These are phyloP conservation scores for Iselma pallidipennis DNA, from an alignment of 2,888 invertebrate species.

Conservation along the genomic window DNA sequence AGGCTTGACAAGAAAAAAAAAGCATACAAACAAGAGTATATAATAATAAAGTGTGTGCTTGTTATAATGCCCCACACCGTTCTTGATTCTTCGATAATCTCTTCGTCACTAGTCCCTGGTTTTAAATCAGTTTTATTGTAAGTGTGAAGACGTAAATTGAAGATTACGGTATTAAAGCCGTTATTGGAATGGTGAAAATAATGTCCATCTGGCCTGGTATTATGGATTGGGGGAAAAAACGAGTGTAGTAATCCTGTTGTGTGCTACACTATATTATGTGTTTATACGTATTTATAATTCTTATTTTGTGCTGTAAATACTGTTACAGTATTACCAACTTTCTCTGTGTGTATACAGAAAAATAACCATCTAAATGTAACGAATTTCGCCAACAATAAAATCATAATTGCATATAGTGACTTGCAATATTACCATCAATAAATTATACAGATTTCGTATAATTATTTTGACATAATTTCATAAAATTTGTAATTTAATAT, in stretches of 20 bases:
- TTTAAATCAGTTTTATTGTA: constrained; percentile 32
- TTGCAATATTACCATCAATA: background rate
- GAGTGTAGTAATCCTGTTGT: background rate
- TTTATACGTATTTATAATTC: background rate
- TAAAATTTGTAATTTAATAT: no score
- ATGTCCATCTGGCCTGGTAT: background rate
- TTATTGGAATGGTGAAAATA: constrained; percentile 24
- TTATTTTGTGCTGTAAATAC: background rate
- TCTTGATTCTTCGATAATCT: background rate
- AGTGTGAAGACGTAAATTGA: constrained; percentile 29
- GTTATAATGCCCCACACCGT: no score
- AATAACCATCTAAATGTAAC: background rate
- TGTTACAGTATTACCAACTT: background rate
- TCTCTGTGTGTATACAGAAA: no score
- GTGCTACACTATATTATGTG: no score
- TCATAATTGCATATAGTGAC: background rate
- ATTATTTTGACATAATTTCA: background rate
- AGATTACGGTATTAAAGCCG: constrained; percentile 28
- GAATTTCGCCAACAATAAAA: background rate
- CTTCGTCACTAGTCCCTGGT: background rate
- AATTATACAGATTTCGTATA: background rate
- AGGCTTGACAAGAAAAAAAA: no score
- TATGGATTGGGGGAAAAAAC: background rate
- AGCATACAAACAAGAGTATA: no score
- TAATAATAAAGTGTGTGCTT: no score